Percentiles rank a stretch among this genome's conserved stretches.
phyloP scores from a whole-genome alignment of 2,888 invertebrate species.

The Litoditis marina region DNA sequence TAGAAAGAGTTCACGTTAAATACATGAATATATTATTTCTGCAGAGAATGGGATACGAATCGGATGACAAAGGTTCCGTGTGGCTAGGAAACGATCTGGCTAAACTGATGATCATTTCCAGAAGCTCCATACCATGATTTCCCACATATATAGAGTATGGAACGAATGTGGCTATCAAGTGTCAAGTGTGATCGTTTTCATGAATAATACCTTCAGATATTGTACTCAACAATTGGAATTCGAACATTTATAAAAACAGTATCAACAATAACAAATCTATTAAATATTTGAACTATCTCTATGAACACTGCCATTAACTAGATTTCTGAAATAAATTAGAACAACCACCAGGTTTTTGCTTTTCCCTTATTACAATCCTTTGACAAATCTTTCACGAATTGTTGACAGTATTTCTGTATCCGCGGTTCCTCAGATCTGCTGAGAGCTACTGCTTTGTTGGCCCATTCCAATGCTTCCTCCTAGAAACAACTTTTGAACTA shows the following conservation, averaged over 20 bases:
- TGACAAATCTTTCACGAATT: slow-evolving; percentile 61
- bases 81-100: slow-evolving; percentile 9
- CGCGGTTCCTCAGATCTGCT: slow-evolving; percentile 31
- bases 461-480: slow-evolving; percentile 66
- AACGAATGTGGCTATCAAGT: too few species aligned
- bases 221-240: too few species aligned
- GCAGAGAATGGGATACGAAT: slow-evolving; percentile 4
- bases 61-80: slow-evolving; percentile 10
- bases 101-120: slow-evolving; percentile 3
- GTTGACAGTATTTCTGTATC: slow-evolving; percentile 37
- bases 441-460: slow-evolving; percentile 47
- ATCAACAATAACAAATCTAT: too few species aligned
- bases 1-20: not conserved
- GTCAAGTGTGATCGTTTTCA: too few species aligned
- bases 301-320: too few species aligned
- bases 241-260: too few species aligned
- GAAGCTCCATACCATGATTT: not conserved
- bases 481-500: slow-evolving; percentile 65
- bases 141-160: too few species aligned
- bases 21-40: not conserved
- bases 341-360: slow-evolving; percentile 31
- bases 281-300: too few species aligned
- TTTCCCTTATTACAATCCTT: slow-evolving; percentile 72
- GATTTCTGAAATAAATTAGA: slow-evolving; percentile 1
- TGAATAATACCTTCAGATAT: too few species aligned